Evolutionary conservation across 2,888 invertebrate genomes (phyloP), one percentile per base, ranked within the genome.

Genomic region (Philereme transversata): DNA sequence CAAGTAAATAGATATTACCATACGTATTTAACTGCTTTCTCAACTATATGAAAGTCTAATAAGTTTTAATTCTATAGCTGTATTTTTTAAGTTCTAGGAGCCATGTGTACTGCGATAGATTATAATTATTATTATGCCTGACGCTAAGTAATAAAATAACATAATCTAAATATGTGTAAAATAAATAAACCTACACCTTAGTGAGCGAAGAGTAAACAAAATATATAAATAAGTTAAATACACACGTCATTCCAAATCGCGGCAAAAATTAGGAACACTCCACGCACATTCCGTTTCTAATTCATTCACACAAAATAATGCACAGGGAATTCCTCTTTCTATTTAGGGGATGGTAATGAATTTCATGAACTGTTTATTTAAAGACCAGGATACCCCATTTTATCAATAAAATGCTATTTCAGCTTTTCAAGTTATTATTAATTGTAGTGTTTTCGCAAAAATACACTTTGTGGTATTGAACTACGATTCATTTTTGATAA

Each of bases 181-280:
- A 49, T 47, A 50, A 62, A 56, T 43, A 51, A 62, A 46, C 57
- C 55, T 62, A 55, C 46, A 51, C 10, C 47, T 38, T 4, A 48
- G 54, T 45, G 54, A 51, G 43, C 38, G 38, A 58, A n/a, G 40
- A 41, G 35, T 38, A 54, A 38, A 11, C 8, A 33, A 11, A 51
- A 51, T 46, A 53, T 36, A 47, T 51, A 51, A 45, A 58, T 62
- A 54, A 35, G 51, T 50, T 55, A 51, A 60, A 45, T 52, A 50
- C 50, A 60, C 64, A 60, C 49, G 35, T 54, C 60, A 65, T 62
- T 60, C 58, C 53, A 54, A 60, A 63, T 55, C 46, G 34, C 55
- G 34, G 48, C 55, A 52, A 51, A 10, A 55, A 55, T 63, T 52
- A 63, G 51, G 56, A 35, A 9, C 52, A 63, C 52, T 51, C 46